Conservation (phyloP, 2,113 vertebrate genomes). For the Rhagologus leucostigma region DNA sequence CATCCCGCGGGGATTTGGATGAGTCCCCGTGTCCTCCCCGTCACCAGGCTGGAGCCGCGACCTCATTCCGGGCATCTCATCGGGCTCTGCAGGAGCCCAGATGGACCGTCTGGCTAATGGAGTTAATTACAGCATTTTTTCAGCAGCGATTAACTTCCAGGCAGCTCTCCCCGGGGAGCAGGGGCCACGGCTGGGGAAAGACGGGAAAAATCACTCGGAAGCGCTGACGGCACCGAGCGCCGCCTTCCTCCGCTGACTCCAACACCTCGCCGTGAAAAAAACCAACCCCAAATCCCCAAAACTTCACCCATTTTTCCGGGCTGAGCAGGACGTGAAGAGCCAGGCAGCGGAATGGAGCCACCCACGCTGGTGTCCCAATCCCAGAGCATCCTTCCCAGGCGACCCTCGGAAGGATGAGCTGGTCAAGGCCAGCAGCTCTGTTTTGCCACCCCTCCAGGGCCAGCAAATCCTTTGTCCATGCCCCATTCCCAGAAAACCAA, state of each 20-base stretch:
- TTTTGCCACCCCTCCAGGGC: not conserved
- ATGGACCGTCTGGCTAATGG: not conserved
- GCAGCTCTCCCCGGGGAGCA: not conserved
- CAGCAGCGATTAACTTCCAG: conserved; percentile 10
- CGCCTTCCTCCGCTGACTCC: not conserved
- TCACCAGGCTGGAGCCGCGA: fast-evolving
- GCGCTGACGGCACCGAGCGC: not conserved
- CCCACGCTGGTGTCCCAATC: fast-evolving
- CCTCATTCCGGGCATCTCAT: not conserved
- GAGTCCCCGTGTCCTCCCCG: fast-evolving
- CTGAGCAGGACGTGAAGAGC: not conserved
- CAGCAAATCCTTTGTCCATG: not conserved
- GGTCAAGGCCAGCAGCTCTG: not conserved
- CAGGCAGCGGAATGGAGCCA: not conserved
- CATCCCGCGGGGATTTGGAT: fast-evolving
- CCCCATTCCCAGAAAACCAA: not conserved
- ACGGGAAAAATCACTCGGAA: not conserved
- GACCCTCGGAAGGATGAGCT: not conserved
- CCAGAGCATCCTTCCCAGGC: not conserved
- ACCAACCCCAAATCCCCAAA: not conserved
- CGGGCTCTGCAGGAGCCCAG: not conserved
- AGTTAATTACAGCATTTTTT: conserved; percentile 44
- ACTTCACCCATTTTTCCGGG: not conserved
- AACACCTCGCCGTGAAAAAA: not conserved
- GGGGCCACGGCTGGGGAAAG: not conserved